Base-by-base conservation (phyloP, 2,797 vertebrate genomes). In the Lates japonicus region DNA sequence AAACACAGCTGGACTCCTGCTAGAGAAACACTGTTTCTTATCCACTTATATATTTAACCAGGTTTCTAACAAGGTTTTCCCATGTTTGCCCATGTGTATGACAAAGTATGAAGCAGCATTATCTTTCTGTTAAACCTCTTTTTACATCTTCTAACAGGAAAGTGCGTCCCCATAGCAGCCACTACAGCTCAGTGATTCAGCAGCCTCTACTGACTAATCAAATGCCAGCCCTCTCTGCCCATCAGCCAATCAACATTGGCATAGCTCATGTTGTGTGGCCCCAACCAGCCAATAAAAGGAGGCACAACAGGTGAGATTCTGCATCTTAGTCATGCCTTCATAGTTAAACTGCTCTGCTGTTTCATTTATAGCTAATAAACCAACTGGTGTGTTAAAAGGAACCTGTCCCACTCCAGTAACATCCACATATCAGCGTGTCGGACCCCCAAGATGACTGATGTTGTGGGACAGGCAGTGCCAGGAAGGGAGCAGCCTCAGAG, bases 191-290 rank as follows among this genome's bases (percentile, higher is more conserved):
- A 39, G 5, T 98, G 94, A 96, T 99, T 87, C 96, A 97, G 0
- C 98, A 98, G 54, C 95, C 97, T 82, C 95, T 98, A 58, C 84
- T 99, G 93, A 95, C 97, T 39, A 98, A 97, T 95, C 98, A 98
- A 90, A 97, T 99, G 94, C 93, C 96, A 37, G 87, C 87, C 48
- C 90, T 99, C 70, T 97, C 98, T 17, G 97, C 96, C 67, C 97
- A 97, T 85, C 98, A 99, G 91, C 97, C 97, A 71, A 96, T 99
- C 90, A 99, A 97, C 72, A 96, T 99, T 83, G 98, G 98, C 90
- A 97, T 99, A 61, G 97, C 98, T 87, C 98, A 98, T 6, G 97
- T 99, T 4, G 96, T 99, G 79, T 99, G 98, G 98, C 97, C 98
- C 73, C 98, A 98, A 91, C 96, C 94, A 83, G 89, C 96, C 85